Evolutionary conservation across 2,797 vertebrate genomes (phyloP), one percentile per base, ranked within the genome.

Genomic region (Typhlichthys subterraneus): DNA sequence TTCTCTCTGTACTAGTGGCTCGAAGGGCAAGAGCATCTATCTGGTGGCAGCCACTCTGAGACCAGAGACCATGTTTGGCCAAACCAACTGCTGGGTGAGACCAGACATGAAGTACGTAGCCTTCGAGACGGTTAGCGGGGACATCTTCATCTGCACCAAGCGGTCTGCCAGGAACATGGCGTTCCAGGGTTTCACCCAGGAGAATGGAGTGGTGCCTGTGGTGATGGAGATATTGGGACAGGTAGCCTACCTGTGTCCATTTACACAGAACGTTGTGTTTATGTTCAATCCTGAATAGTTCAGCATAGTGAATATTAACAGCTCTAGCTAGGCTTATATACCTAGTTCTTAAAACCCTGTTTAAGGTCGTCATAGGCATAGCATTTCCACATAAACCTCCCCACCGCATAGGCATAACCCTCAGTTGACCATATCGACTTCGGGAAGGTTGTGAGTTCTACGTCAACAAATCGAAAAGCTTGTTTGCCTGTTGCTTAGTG

Each of bases 11-110:
- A 1, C 12, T 76, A 99, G 98, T 61, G 93, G 90, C 60, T 88
- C 99, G 74, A 96, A 95, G 88, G 95, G 94, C 11, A 97, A 92
- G 85, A 95, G 90, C 75, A 90, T 97, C 77, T 99, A 94, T 85
- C 81, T 99, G 82, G 96, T 99, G 71, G 97, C 98, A 38, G 97
- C 97, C 58, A 99, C 98, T 0, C 90, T 99, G 12, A 93, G 98
- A 79, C 97, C 98, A 10, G 97, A 99, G 89, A 99, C 97, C 71
- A 97, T 98, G 97, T 99, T 98, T 66, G 98, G 98, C 10, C 97
- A 99, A 89, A 99, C 97, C 13, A 99, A 99, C 91, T 99, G 97
- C 90, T 99, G 98, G 98, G 88, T 98, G 73, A 89, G 92, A 10
- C 97, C 97, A 0, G 96, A 99, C 79, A 96, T 99, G 93, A 97